Evolutionary conservation across 2,888 invertebrate genomes (phyloP).

Genomic region (Chesias legatella): DNA sequence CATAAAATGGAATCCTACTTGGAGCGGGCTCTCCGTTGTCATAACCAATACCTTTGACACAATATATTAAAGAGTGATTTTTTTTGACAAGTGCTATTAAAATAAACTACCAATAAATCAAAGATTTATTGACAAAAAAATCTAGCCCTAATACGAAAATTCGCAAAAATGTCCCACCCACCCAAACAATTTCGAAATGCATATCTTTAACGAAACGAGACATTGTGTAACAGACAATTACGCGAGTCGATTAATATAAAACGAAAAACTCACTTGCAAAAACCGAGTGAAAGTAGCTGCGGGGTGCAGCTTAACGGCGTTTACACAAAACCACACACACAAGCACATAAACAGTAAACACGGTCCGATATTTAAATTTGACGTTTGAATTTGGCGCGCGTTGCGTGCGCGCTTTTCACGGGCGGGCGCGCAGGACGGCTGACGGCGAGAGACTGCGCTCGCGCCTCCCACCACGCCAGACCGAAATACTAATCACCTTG

Average conservation of each 20-base stretch:
- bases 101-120: too few species aligned
- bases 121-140: too few species aligned
- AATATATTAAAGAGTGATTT: too few species aligned
- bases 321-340: conserved; percentile 35
- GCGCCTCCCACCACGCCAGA: conserved; percentile 61
- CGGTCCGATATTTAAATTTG: conserved; percentile 43
- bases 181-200: conserved; percentile 40
- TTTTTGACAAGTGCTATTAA: too few species aligned
- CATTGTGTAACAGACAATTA: conserved; percentile 60
- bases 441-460: conserved; percentile 73
- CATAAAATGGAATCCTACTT: too few species aligned
- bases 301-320: conserved; percentile 39
- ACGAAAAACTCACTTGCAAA: conserved; percentile 65
- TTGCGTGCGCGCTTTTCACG: conserved; percentile 50
- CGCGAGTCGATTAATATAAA: conserved; percentile 61
- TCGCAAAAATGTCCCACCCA: conserved; percentile 21
- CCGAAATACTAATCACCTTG: conserved; percentile 77
- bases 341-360: conserved; percentile 67
- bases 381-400: conserved; percentile 45
- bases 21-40: too few species aligned
- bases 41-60: too few species aligned
- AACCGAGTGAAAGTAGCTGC: conserved; percentile 44
- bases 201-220: conserved; percentile 46
- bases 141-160: background rate
- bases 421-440: conserved; percentile 62